Conservation (phyloP, 2,113 vertebrate species). For the Diadophis punctatus region DNA sequence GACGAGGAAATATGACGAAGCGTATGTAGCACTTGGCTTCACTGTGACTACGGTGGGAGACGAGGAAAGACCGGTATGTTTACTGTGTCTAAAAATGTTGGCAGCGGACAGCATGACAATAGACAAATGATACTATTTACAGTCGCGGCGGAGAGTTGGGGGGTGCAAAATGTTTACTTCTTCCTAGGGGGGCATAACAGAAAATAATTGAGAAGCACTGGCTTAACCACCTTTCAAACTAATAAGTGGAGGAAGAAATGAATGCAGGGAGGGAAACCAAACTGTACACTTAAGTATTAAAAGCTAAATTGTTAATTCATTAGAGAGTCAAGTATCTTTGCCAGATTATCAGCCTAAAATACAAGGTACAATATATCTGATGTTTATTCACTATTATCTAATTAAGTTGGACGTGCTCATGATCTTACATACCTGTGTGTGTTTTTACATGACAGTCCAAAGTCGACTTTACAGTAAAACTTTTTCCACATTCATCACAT, state of each 20-base stretch:
- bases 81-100: no score
- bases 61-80: no score
- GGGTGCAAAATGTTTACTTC: no score
- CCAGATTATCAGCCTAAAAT: neutral
- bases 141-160: no score
- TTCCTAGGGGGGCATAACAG: no score
- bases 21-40: no score
- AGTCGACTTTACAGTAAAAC: conserved; percentile 93
- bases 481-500: conserved; percentile 90
- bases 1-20: no score
- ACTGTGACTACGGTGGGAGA: no score
- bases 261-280: neutral
- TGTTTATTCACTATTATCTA: neutral
- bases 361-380: neutral
- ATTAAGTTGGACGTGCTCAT: neutral
- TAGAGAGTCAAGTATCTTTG: neutral
- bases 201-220: no score
- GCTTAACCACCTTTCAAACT: neutral
- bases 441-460: conserved; percentile 90
- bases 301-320: neutral
- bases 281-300: neutral
- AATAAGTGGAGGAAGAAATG: neutral
- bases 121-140: no score
- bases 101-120: no score
- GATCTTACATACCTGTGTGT: conserved; percentile 78